phyloP scores from a whole-genome alignment of 2,888 invertebrate species.

The Crematogaster levior region DNA sequence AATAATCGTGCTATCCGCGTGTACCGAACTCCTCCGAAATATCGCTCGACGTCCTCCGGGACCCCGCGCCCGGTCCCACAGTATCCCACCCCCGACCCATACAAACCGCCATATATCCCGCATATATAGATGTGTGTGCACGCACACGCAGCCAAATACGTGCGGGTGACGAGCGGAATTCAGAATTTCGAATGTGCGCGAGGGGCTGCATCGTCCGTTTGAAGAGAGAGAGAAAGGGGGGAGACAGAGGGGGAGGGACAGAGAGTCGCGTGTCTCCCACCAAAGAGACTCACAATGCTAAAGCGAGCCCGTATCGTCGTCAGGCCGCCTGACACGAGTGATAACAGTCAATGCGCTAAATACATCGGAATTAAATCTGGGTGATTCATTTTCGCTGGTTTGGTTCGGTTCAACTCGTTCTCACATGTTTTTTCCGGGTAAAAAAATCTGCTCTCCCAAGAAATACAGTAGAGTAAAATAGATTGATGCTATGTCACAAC shows the following conservation, averaged over 20 bases:
- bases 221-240: not conserved
- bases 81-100: not conserved
- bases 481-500: not conserved
- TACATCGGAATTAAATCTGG: constrained; percentile 78
- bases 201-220: constrained; percentile 24
- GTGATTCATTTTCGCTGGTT: constrained; percentile 52
- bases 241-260: not conserved
- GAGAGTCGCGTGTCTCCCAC: constrained; percentile 14
- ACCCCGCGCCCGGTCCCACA: constrained; percentile 34
- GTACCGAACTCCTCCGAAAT: constrained; percentile 57
- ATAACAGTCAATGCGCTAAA: constrained; percentile 80
- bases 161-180: constrained; percentile 70
- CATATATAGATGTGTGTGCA: constrained; percentile 56
- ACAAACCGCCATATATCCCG: constrained; percentile 56
- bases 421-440: constrained; percentile 18
- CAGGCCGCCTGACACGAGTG: constrained; percentile 76
- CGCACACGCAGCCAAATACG: constrained; percentile 54
- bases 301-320: constrained; percentile 79
- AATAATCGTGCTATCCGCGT: constrained; percentile 65
- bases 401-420: not conserved
- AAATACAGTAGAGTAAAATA: not conserved
- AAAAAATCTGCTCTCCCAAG: not conserved
- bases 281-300: constrained; percentile 76
- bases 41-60: constrained; percentile 43
- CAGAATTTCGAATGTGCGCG: constrained; percentile 72